Conservation (phyloP, 2,113 vertebrate genomes). For the Irena cyanogastra region DNA sequence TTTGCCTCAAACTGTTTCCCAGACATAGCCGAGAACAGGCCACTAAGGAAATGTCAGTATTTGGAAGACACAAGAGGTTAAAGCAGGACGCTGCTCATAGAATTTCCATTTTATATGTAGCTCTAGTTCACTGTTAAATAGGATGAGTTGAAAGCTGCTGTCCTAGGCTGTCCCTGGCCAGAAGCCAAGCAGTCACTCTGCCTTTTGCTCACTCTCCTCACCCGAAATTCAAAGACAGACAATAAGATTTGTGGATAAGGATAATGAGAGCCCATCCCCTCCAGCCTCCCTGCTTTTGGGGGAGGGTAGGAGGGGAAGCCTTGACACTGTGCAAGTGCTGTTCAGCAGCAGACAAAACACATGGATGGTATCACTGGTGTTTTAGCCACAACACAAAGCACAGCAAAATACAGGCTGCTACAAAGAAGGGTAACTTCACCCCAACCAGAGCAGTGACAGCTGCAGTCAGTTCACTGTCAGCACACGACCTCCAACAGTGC, state of each 20-base stretch:
- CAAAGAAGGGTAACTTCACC: neutral
- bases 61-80: neutral
- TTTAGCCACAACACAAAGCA: neutral
- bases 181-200: neutral
- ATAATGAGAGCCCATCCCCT: fast-evolving
- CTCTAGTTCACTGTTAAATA: neutral
- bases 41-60: neutral
- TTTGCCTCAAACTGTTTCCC: neutral
- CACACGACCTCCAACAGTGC: fast-evolving
- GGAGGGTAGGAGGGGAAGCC: neutral
- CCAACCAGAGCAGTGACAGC: neutral
- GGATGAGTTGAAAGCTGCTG: neutral
- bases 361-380: neutral
- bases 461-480: neutral
- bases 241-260: neutral
- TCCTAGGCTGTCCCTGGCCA: neutral
- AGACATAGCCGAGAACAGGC: neutral
- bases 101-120: neutral
- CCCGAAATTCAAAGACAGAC: neutral
- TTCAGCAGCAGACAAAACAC: neutral
- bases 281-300: neutral
- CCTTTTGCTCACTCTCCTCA: neutral
- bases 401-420: neutral
- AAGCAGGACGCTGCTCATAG: neutral
- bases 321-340: neutral